phyloP scores from a whole-genome alignment of 1,140 invertebrate genomes.

The Aphelenchoides fujianensis region DNA sequence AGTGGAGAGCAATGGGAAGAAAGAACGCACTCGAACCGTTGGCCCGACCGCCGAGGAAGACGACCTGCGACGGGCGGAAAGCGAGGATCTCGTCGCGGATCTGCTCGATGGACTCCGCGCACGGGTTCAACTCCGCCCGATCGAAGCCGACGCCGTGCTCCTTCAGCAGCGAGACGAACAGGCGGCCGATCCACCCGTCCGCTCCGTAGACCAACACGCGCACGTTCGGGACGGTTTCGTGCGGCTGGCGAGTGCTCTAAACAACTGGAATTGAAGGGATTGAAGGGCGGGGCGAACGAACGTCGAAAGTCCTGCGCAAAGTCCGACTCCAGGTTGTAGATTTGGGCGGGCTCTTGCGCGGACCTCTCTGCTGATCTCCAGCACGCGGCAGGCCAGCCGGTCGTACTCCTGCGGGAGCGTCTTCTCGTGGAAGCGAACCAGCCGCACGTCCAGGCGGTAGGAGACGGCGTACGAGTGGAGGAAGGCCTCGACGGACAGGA shows the following conservation, averaged over 20 bases:
- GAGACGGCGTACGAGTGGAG: conserved; percentile 29
- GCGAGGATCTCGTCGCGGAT: conserved; percentile 11
- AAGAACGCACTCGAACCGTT: conserved; percentile 28
- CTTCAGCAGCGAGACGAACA: conserved; percentile 26
- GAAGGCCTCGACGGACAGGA: conserved; percentile 13
- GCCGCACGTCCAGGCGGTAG: conserved; percentile 21
- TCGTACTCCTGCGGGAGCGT: not conserved
- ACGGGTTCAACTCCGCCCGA: conserved; percentile 19
- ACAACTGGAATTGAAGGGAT: not conserved
- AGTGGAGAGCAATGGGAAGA: conserved; percentile 21
- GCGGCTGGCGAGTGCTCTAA: not conserved
- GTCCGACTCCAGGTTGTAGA: conserved; percentile 17
- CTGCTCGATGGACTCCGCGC: conserved; percentile 6
- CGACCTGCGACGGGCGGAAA: conserved; percentile 18
- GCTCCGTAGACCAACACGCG: conserved; percentile 35
- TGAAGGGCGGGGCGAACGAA: not conserved
- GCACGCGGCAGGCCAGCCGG: conserved; percentile 6
- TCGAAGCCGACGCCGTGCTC: conserved; percentile 24
- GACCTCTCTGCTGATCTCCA: not conserved
- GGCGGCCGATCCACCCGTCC: conserved; percentile 38
- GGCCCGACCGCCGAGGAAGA: conserved; percentile 40
- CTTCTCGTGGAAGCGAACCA: conserved; percentile 3
- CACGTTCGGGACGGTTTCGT: not conserved
- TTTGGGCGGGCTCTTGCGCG: conserved; percentile 11
- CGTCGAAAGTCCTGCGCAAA: conserved; percentile 4